Evolutionary conservation across 1,140 invertebrate species (phyloP), one percentile per base, ranked within the genome.

Genomic region (Achatina immaculata): DNA sequence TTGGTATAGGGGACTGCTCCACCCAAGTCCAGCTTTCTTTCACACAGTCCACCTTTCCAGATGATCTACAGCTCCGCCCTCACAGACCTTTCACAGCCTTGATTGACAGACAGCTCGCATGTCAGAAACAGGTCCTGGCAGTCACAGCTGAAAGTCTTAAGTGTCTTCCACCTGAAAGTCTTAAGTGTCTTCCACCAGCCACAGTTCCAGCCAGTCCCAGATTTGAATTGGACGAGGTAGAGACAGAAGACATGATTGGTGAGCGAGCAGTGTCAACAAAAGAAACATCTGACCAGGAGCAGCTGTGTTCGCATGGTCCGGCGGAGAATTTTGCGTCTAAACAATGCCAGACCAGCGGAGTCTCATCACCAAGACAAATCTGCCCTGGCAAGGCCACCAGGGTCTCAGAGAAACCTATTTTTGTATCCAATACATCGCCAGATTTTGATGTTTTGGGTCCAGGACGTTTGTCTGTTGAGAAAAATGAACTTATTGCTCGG

Each of bases 61-160:
- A 14, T 2, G 40, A n/a, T 42, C 19, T 58, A 11, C 72, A 69
- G 45, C 28, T 42, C 31, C 76, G 55, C 36, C 65, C 68, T 31
- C 62, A 76, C 3, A 43, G 82, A 40, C 83, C 83, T 36, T 77
- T 80, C 65, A 84, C 84, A 21, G 79, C 84, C 9, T 42, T 83
- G 48, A 83, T 85, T 34, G 81, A 84, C 73, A 80, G 79, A 31
- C 80, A 83, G 42, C 81, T 84, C 0, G 80, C 80, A 24, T 66
- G 82, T 24, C 72, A 83, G 43, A 82, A 65, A 34, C 73, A 62
- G 28, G 36, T 71, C 1, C 45, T 80, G 76, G 75, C 51, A 6
- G 6, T 1, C 6, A 19, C 31, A 16, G 19, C 45, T 24, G 43
- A 51, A 7, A 34, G 21, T 75, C 16, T 3, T 16, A 6, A 42